Evolutionary conservation across 1,140 invertebrate genomes (phyloP).

Genomic region (Drosophila oshimai): DNA sequence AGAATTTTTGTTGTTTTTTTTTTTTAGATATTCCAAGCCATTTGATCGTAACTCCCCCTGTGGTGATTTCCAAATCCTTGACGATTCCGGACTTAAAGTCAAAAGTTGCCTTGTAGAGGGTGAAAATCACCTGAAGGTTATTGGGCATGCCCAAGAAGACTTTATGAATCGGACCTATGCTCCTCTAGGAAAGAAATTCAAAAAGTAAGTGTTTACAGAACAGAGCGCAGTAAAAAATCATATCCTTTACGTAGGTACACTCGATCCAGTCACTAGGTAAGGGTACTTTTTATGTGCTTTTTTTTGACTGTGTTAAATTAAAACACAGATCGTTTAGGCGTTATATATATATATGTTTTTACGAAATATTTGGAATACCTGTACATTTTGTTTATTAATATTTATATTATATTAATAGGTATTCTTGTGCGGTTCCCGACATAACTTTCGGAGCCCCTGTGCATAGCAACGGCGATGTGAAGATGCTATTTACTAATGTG

Average conservation of each 20-base stretch:
- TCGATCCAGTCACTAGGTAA: no score
- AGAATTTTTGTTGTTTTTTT: no score
- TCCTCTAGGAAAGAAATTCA: slow-evolving; percentile 42
- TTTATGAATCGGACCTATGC: slow-evolving; percentile 56
- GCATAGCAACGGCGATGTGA: slow-evolving; percentile 36
- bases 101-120: slow-evolving; percentile 51
- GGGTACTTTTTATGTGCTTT: no score
- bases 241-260: no score
- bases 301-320: no score
- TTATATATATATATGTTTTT: no score
- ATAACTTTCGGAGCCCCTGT: slow-evolving; percentile 1
- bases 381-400: not conserved
- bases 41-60: slow-evolving; percentile 26
- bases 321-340: no score
- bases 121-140: slow-evolving; percentile 36
- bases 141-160: slow-evolving; percentile 64
- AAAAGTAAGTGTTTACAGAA: slow-evolving; percentile 23
- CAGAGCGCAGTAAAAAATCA: no score
- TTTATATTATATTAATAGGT: slow-evolving; percentile 1
- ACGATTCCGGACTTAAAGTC: slow-evolving; percentile 38
- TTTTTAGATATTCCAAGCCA: slow-evolving; percentile 43
- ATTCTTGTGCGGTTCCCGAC: slow-evolving; percentile 39
- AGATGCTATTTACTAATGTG: slow-evolving; percentile 48
- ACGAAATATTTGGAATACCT: no score
- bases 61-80: slow-evolving; percentile 2